These are phyloP conservation scores for Oxygymnocypris stewartii DNA, from an alignment of 2,113 vertebrate species.

Conservation along the genomic window DNA sequence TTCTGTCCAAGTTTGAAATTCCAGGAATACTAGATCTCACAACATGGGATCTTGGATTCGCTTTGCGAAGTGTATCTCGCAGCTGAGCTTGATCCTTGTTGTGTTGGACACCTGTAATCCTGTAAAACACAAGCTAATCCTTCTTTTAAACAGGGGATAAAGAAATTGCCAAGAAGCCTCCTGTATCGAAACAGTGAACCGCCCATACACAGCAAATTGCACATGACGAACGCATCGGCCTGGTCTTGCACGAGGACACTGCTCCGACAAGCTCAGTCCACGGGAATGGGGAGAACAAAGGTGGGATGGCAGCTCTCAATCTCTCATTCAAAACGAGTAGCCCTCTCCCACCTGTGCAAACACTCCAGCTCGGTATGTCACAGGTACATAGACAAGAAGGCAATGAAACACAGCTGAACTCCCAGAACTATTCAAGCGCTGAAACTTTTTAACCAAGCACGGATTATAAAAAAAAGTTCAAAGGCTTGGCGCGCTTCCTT, in stretches of 20 bases:
- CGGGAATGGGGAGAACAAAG: slow-evolving; percentile 53
- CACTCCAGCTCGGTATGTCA: slow-evolving; percentile 46
- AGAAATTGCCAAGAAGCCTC: slow-evolving; percentile 43
- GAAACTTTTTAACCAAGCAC: slow-evolving; percentile 41
- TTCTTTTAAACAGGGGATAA: slow-evolving; percentile 53
- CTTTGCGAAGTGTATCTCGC: slow-evolving; percentile 34
- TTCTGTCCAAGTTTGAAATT: slow-evolving; percentile 39
- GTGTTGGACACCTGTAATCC: slow-evolving; percentile 57
- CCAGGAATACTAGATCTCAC: slow-evolving; percentile 47
- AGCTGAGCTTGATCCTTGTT: slow-evolving; percentile 38
- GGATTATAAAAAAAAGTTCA: slow-evolving; percentile 46
- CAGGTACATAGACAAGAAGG: slow-evolving; percentile 46
- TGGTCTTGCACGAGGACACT: slow-evolving; percentile 25
- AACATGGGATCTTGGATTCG: not conserved
- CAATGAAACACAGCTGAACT: slow-evolving; percentile 43
- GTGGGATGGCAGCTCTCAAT: slow-evolving; percentile 41
- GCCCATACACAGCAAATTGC: slow-evolving; percentile 47
- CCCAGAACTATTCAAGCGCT: slow-evolving; percentile 39
- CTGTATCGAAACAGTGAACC: slow-evolving; percentile 36
- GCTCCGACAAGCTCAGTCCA: slow-evolving; percentile 49
- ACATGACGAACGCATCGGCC: slow-evolving; percentile 44
- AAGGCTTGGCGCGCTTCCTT: slow-evolving; percentile 48
- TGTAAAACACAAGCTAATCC: slow-evolving; percentile 57
- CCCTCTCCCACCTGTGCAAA: slow-evolving; percentile 64
- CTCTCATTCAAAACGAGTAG: slow-evolving; percentile 47